Evolutionary conservation across 2,113 vertebrate genomes (phyloP), one percentile per base, ranked within the genome.

Genomic region (Oncorhynchus gorbuscha): DNA sequence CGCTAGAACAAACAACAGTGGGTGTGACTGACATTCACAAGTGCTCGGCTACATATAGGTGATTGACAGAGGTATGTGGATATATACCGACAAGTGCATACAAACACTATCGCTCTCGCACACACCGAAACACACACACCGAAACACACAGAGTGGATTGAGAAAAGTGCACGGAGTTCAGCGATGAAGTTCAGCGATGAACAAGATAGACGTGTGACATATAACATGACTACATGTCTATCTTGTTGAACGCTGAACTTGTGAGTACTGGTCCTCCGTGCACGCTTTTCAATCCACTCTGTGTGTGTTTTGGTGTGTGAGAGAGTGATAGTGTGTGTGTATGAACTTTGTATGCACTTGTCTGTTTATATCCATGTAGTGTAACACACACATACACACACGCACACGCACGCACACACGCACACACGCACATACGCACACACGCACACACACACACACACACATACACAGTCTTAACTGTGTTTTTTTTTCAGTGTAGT

Each of bases 261-360:
- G 39, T 81, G 82, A 22, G 58, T 76, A 77, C 28, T 74, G 24
- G 72, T 82, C 74, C 81, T 79, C 67, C 79, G 30, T 73, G 84
- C 81, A 84, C 84, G 82, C 45, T 39, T 67, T 71, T 51, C 32
- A 68, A 22, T 75, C 35, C 32, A 73, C 35, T n/a, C 14, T 55
- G 69, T 65, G 51, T 58, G 51, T 58, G 51, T 58, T 0, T 58
- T 3, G 3, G 51, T 58, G 13, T 58, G 51, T 39, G 8, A 39
- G 39, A 58, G 51, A 58, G 51, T 3, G 16, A 58, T 4, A 20
- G 55, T 5, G 55, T 45, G 39, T 45, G 9, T 45, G 2, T 45
- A 45, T 18, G 55, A 58, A 20, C 55, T 18, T 58, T 18, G 55
- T 20, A 20, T 58, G 55, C 55, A 20, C 20, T 4, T 58, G 68